Evolutionary conservation across 2,888 invertebrate genomes (phyloP).

Genomic region (Cheilosia vulpina): DNA sequence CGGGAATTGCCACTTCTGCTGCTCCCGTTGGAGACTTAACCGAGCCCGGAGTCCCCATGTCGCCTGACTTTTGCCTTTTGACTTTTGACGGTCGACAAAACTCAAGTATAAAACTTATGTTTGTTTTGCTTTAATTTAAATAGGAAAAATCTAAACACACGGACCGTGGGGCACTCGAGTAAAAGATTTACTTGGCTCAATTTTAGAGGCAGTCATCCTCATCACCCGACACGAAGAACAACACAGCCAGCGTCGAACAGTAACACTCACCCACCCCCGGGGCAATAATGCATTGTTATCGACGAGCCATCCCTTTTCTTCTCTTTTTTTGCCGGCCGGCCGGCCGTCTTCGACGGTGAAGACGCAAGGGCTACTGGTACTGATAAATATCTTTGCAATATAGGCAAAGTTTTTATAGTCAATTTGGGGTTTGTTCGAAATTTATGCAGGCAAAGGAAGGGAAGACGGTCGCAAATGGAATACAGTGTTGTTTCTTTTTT

Average conservation of each 20-base stretch:
- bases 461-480: conserved; percentile 59
- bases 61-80: not conserved
- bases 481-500: conserved; percentile 47
- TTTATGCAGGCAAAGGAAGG: conserved; percentile 66
- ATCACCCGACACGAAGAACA: conserved; percentile 42
- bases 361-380: conserved; percentile 53
- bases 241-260: conserved; percentile 23
- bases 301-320: conserved; percentile 62
- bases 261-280: conserved; percentile 51
- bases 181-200: conserved; percentile 31
- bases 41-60: not conserved
- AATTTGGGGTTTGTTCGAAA: conserved; percentile 79
- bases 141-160: not conserved
- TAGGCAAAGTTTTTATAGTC: conserved; percentile 82
- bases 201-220: conserved; percentile 7
- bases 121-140: not conserved
- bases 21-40: conserved; percentile 16
- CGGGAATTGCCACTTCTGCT: conserved; percentile 37
- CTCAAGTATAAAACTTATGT: not conserved
- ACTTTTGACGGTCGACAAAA: not conserved
- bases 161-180: not conserved
- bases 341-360: conserved; percentile 28
- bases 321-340: conserved; percentile 40
- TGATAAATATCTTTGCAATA: conserved; percentile 82
- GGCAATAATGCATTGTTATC: conserved; percentile 72